Conservation (phyloP, 2,888 invertebrate genomes). For the Neoascia interrupta region DNA sequence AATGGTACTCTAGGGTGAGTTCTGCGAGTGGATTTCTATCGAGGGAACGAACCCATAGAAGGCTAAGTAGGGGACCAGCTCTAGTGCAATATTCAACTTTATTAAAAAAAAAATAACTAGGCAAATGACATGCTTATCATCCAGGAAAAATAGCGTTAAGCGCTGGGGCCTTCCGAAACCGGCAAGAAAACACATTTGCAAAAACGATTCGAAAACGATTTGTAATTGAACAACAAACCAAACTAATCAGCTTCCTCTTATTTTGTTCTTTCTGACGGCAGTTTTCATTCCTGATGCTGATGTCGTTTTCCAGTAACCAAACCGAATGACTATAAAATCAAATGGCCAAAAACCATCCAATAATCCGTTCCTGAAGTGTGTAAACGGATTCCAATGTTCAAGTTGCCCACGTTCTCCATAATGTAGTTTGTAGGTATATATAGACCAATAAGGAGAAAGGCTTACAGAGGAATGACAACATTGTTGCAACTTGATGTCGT, state of each 20-base stretch:
- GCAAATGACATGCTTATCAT: too few relatives aligned
- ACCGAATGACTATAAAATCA: slow-evolving; percentile 62
- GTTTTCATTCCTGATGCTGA: slow-evolving; percentile 43
- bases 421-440: background rate
- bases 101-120: too few relatives aligned
- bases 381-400: slow-evolving; percentile 58
- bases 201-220: slow-evolving; percentile 1
- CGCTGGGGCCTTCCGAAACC: too few relatives aligned
- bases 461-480: slow-evolving; percentile 51
- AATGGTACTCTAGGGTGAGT: too few relatives aligned
- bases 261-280: slow-evolving; percentile 2
- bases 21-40: too few relatives aligned
- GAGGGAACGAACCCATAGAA: too few relatives aligned
- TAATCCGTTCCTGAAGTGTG: slow-evolving; percentile 63
- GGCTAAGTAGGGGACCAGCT: too few relatives aligned
- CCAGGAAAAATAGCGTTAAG: too few relatives aligned
- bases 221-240: slow-evolving; percentile 30
- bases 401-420: slow-evolving; percentile 14
- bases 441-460: slow-evolving; percentile 8
- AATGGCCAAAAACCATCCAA: slow-evolving; percentile 57
- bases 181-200: too few relatives aligned
- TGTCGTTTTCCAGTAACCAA: slow-evolving; percentile 56
- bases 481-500: slow-evolving; percentile 24
- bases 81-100: too few relatives aligned
- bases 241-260: slow-evolving; percentile 42